phyloP scores from a whole-genome alignment of 2,797 vertebrate species.

The Microchirus variegatus region DNA sequence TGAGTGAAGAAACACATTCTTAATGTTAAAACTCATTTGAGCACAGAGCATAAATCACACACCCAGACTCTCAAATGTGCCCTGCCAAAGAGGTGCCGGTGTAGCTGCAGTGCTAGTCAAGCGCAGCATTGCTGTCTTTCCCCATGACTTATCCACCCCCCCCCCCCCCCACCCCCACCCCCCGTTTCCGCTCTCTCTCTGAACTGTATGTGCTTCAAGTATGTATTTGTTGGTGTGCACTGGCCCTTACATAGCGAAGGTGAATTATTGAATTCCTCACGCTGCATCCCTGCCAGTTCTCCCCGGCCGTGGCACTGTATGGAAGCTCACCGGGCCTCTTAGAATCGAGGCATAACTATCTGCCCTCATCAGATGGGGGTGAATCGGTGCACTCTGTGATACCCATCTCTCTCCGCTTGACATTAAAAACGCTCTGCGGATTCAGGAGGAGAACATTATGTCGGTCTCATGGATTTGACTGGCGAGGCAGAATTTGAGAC shows the following conservation, averaged over 20 bases:
- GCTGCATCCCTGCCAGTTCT: slow-evolving; percentile 41
- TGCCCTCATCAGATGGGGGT: slow-evolving; percentile 55
- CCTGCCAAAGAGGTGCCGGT: slow-evolving; percentile 22
- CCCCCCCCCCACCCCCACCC: neutral
- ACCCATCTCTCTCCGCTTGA: slow-evolving; percentile 67
- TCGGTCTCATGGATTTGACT: slow-evolving; percentile 64
- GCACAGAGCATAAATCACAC: slow-evolving; percentile 57
- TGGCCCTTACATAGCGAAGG: slow-evolving; percentile 54
- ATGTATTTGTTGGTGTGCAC: slow-evolving; percentile 46
- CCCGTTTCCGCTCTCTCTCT: slow-evolving; percentile 7
- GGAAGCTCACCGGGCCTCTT: slow-evolving; percentile 46
- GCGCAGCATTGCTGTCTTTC: slow-evolving; percentile 62
- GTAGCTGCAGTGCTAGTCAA: slow-evolving; percentile 57
- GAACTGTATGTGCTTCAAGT: slow-evolving; percentile 53
- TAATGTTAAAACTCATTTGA: slow-evolving; percentile 57
- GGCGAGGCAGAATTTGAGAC: slow-evolving; percentile 74
- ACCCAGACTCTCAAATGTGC: neutral
- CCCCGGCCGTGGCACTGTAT: slow-evolving; percentile 33
- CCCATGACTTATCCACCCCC: slow-evolving; percentile 51
- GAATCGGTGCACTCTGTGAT: slow-evolving; percentile 63
- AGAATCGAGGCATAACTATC: slow-evolving; percentile 63
- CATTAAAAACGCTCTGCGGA: slow-evolving; percentile 61
- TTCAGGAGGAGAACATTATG: slow-evolving; percentile 59
- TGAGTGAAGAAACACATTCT: slow-evolving; percentile 38
- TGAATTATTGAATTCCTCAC: slow-evolving; percentile 70